A percentile compares a stretch with the other conserved stretches of the same genome.
Evolutionary conservation across 92 coral and sea anemone genomes (phyloP).

Genomic region (Zoanthus sansibaricus): DNA sequence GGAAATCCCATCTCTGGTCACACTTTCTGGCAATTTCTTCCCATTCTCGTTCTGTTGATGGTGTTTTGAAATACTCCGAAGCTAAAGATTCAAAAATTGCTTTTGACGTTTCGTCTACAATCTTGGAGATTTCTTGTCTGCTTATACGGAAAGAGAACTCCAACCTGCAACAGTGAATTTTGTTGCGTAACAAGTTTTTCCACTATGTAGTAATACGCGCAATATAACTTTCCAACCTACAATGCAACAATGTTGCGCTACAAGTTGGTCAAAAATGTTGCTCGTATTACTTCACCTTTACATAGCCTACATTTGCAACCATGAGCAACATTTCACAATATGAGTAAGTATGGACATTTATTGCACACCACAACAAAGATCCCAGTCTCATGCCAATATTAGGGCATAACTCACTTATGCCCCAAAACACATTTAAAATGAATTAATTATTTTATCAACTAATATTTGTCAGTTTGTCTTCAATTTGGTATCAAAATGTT

Average conservation of each 20-base stretch:
- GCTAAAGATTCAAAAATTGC: constrained; percentile 32
- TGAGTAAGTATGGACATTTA: too few relatives aligned
- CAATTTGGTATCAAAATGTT: too few relatives aligned
- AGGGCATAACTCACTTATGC: too few relatives aligned
- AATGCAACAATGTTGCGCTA: too few relatives aligned
- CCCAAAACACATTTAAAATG: too few relatives aligned
- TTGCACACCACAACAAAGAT: too few relatives aligned
- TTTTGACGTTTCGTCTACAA: constrained; percentile 25
- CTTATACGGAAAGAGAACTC: constrained; percentile 46
- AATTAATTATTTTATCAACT: too few relatives aligned
- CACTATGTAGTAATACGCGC: not conserved
- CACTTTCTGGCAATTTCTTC: not conserved
- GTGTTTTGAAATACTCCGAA: constrained; percentile 15
- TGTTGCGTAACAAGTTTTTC: not conserved
- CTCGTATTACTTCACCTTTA: not conserved
- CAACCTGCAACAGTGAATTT: not conserved
- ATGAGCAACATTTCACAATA: too few relatives aligned
- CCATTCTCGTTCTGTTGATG: constrained; percentile 24
- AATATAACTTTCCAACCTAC: not conserved
- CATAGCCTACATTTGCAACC: too few relatives aligned
- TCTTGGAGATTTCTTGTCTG: constrained; percentile 46
- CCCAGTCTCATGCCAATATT: too few relatives aligned
- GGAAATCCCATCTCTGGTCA: constrained; percentile 14
- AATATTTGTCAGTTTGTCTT: too few relatives aligned
- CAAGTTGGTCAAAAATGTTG: not conserved